These are phyloP conservation scores for Delichon dasypus DNA, from an alignment of 2,797 vertebrate species.

Conservation along the genomic window DNA sequence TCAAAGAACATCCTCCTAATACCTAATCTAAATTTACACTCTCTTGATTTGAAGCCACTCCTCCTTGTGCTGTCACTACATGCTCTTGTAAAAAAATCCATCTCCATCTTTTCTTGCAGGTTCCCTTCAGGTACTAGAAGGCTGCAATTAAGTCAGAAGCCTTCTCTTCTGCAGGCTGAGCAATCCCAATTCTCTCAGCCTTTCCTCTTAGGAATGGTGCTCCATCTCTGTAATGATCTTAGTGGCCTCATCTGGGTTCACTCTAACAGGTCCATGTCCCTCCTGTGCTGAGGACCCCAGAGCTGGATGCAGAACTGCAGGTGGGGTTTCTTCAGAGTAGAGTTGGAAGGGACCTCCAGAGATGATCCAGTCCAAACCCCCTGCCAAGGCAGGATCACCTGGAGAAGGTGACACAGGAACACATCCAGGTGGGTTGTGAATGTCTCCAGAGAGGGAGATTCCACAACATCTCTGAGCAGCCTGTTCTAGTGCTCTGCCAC, in stretches of 20 bases:
- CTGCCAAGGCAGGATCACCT: not conserved
- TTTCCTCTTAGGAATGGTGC: not conserved
- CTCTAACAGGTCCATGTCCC: not conserved
- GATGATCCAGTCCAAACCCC: not conserved
- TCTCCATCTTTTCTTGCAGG: not conserved
- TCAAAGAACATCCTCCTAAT: not conserved
- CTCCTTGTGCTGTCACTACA: not conserved
- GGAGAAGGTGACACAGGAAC: not conserved
- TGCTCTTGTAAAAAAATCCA: not conserved
- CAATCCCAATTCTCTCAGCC: not conserved
- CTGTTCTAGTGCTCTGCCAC: not conserved
- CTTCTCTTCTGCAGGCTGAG: not conserved
- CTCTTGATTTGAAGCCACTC: not conserved
- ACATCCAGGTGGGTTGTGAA: not conserved
- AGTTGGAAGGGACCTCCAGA: not conserved
- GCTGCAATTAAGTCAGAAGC: not conserved
- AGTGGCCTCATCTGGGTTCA: not conserved
- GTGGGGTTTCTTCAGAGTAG: fast-evolving
- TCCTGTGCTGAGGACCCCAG: not conserved
- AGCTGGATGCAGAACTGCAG: not conserved
- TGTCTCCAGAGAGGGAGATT: not conserved
- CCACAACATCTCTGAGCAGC: no score
- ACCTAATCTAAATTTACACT: not conserved
- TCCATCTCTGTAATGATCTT: not conserved
- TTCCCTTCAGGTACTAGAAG: not conserved